These are phyloP conservation scores for Urocitellus parryii DNA, from an alignment of 2,113 vertebrate species.

Conservation along the genomic window DNA sequence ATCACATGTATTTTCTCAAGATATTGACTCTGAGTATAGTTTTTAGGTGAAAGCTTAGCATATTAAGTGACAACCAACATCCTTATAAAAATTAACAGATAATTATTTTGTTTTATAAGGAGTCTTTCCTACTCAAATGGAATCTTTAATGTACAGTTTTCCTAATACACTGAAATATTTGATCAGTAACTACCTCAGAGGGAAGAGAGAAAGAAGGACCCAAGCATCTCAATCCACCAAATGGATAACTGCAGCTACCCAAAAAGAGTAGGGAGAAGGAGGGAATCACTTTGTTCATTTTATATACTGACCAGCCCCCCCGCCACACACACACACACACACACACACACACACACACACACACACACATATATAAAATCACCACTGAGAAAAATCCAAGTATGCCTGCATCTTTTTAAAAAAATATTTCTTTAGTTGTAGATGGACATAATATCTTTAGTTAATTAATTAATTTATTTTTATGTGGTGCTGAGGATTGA, in stretches of 20 bases:
- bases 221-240: background rate
- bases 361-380: background rate
- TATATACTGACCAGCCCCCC: background rate
- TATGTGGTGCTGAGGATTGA: too few species aligned
- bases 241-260: background rate
- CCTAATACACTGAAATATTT: conserved; percentile 7
- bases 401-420: background rate
- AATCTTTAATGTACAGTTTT: conserved; percentile 24
- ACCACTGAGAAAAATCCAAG: conserved; percentile 15
- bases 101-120: conserved; percentile 50
- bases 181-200: conserved; percentile 1
- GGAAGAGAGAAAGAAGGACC: conserved; percentile 12
- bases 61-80: background rate
- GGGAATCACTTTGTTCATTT: background rate
- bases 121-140: conserved; percentile 30
- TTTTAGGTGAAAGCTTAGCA: conserved; percentile 49
- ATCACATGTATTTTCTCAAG: conserved; percentile 40
- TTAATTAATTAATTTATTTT: too few species aligned
- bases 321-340: too few species aligned
- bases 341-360: too few species aligned
- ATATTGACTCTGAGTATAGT: conserved; percentile 22
- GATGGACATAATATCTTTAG: too few species aligned
- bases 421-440: too few species aligned
- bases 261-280: background rate
- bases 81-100: conserved; percentile 7